Evolutionary conservation across 1,140 invertebrate species (phyloP).

Genomic region (Asobara japonica): DNA sequence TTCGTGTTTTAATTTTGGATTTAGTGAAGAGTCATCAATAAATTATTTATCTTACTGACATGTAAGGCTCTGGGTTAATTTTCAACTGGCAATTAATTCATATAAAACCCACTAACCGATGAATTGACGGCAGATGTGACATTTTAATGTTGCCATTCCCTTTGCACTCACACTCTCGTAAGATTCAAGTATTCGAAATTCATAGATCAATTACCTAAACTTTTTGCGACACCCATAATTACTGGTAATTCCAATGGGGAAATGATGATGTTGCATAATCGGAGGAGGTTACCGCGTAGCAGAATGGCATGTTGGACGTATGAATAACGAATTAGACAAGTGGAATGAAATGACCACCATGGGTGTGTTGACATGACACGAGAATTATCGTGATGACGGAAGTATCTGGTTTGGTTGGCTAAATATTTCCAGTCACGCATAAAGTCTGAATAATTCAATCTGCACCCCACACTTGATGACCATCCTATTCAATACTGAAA

Average conservation of each 20-base stretch:
- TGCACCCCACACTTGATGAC: background rate
- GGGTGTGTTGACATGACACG: background rate
- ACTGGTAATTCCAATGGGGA: background rate
- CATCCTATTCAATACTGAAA: no score
- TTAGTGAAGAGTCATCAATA: no score
- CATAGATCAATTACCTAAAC: background rate
- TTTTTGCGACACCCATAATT: background rate
- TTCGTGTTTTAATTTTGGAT: no score
- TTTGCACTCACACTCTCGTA: no score
- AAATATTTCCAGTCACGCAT: background rate
- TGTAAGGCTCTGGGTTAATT: no score
- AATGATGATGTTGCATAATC: background rate
- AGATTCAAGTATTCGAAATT: conserved; percentile 4
- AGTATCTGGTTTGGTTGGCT: background rate
- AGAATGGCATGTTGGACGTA: background rate
- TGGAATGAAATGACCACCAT: background rate
- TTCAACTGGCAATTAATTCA: no score
- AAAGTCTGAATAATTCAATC: background rate
- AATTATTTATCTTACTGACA: no score
- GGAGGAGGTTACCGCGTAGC: background rate
- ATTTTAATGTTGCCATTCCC: no score
- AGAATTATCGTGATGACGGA: background rate
- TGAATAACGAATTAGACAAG: background rate
- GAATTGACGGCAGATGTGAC: no score
- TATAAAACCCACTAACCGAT: no score